These are phyloP conservation scores for Murina feae DNA, from an alignment of 2,113 vertebrate species.

Conservation along the genomic window DNA sequence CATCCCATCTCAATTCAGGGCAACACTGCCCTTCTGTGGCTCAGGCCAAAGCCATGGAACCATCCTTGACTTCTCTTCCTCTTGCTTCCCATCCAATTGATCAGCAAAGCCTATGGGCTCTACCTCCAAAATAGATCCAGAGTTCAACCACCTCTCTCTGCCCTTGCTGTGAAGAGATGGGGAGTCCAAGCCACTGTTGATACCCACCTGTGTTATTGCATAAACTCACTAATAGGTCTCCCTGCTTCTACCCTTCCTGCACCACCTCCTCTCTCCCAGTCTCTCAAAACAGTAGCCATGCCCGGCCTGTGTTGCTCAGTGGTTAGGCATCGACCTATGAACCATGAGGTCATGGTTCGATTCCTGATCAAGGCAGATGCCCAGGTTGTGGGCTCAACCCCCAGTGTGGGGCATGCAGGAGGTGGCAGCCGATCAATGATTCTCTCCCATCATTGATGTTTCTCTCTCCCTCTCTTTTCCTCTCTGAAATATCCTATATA, in stretches of 20 bases:
- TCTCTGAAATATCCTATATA: too few relatives aligned
- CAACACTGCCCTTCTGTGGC: accelerated
- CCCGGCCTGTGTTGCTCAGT: too few relatives aligned
- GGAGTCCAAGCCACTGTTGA: accelerated
- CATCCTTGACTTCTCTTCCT: not conserved
- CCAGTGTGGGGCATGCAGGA: too few relatives aligned
- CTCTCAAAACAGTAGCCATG: not conserved
- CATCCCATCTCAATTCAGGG: not conserved
- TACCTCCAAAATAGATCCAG: not conserved
- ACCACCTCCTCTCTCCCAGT: too few relatives aligned
- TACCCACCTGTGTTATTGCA: not conserved
- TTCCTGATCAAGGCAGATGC: too few relatives aligned
- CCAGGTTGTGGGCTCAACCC: too few relatives aligned
- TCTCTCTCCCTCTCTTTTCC: too few relatives aligned
- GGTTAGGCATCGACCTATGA: too few relatives aligned
- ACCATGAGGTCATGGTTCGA: too few relatives aligned
- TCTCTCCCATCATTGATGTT: too few relatives aligned
- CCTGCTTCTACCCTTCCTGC: not conserved
- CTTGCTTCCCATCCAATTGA: not conserved
- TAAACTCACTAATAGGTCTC: not conserved
- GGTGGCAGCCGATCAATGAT: too few relatives aligned
- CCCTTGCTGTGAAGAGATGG: too few relatives aligned
- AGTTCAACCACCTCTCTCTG: not conserved
- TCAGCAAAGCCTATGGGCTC: not conserved
- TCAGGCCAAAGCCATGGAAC: not conserved